These are phyloP conservation scores for Panurus biarmicus DNA, from an alignment of 2,113 vertebrate species.

Conservation along the genomic window DNA sequence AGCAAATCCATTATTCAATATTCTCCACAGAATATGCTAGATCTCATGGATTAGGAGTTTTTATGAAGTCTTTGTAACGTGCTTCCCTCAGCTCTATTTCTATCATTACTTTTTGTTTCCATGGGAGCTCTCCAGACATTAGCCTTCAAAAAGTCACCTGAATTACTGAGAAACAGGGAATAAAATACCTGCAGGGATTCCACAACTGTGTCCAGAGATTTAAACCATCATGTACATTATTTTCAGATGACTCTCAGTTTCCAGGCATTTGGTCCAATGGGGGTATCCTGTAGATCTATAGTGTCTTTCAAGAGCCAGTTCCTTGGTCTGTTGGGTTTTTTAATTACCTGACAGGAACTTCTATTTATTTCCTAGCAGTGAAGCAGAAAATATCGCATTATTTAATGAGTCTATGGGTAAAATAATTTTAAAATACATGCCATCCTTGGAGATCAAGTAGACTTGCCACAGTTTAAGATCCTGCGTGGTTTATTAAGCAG, in stretches of 20 bases:
- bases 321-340: neutral
- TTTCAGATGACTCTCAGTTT: neutral
- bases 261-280: neutral
- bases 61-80: neutral
- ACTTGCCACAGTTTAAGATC: neutral
- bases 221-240: neutral
- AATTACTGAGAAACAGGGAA: neutral
- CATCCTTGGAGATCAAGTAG: neutral
- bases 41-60: neutral
- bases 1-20: neutral
- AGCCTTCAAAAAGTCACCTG: neutral
- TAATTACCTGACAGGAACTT: constrained; percentile 7
- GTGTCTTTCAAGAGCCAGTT: neutral
- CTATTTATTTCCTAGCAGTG: constrained; percentile 9
- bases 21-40: neutral
- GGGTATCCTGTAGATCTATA: neutral
- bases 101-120: neutral
- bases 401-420: constrained; percentile 9
- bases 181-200: neutral
- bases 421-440: neutral
- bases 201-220: neutral
- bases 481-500: neutral
- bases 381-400: neutral
- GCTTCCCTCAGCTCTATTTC: neutral
- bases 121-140: neutral